phyloP scores from a whole-genome alignment of 2,797 vertebrate species.

The Melanotaenia pygmaea region DNA sequence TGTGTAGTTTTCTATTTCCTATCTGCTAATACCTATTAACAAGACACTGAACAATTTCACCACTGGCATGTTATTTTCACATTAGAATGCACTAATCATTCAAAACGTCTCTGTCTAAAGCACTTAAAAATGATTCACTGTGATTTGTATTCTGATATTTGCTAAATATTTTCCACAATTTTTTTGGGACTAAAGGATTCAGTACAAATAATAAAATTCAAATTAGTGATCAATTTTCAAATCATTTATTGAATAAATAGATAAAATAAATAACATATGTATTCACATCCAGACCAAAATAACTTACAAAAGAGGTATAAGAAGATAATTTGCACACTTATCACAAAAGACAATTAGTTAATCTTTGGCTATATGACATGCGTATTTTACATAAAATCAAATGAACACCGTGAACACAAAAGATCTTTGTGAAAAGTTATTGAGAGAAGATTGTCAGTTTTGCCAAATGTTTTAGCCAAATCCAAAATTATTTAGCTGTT shows the following conservation, averaged over 20 bases:
- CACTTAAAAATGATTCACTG: not conserved
- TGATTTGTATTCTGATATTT: not conserved
- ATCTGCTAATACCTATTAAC: not conserved
- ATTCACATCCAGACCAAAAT: slow-evolving; percentile 75
- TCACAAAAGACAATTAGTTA: slow-evolving; percentile 74
- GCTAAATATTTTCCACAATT: not conserved
- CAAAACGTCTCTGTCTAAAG: not conserved
- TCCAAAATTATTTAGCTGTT: slow-evolving; percentile 1
- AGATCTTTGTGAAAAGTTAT: slow-evolving; percentile 18
- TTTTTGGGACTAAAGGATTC: not conserved
- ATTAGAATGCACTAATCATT: not conserved
- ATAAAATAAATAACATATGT: slow-evolving; percentile 82
- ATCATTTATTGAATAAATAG: slow-evolving; percentile 83
- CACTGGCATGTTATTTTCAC: not conserved
- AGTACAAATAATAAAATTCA: not conserved
- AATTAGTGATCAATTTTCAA: slow-evolving; percentile 63
- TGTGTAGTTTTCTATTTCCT: not conserved
- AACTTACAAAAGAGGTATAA: slow-evolving; percentile 73
- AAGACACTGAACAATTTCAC: too few species aligned
- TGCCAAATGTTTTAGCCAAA: slow-evolving; percentile 27
- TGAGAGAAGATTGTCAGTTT: slow-evolving; percentile 65
- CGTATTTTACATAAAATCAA: slow-evolving; percentile 56
- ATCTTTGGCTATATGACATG: slow-evolving; percentile 83
- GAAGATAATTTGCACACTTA: slow-evolving; percentile 60
- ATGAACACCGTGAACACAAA: slow-evolving; percentile 35